Conservation (phyloP, 2,888 invertebrate genomes). For the Onchidella celtica region DNA sequence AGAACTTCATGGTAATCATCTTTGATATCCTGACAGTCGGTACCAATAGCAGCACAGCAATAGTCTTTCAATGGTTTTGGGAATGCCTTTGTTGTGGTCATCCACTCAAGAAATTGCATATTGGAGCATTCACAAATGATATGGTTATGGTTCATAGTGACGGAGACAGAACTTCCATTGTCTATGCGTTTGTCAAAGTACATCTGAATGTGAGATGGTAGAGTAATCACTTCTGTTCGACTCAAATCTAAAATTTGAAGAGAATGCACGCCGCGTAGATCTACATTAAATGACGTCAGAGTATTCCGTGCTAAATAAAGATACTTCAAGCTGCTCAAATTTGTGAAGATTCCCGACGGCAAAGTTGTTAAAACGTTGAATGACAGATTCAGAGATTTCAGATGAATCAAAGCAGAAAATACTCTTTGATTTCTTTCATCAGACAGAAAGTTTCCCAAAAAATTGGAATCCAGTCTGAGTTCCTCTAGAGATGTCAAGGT, state of each 20-base stretch:
- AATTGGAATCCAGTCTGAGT: slow-evolving; percentile 29
- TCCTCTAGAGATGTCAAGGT: slow-evolving; percentile 1
- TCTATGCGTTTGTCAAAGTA: slow-evolving; percentile 25
- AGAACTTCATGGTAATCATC: background rate
- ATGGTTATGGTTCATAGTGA: slow-evolving; percentile 33
- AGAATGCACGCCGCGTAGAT: slow-evolving; percentile 13
- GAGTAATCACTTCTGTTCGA: background rate
- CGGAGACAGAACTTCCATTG: background rate
- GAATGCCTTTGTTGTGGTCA: slow-evolving; percentile 30
- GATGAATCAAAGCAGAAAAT: background rate
- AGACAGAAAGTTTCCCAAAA: background rate
- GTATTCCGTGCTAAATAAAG: background rate
- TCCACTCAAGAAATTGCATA: slow-evolving; percentile 42
- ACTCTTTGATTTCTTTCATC: background rate
- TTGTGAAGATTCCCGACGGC: background rate
- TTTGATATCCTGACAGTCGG: background rate
- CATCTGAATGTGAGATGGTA: slow-evolving; percentile 14
- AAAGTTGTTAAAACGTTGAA: background rate
- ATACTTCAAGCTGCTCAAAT: background rate
- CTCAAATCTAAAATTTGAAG: slow-evolving; percentile 17
- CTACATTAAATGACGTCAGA: background rate
- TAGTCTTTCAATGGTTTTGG: background rate
- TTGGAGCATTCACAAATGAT: slow-evolving; percentile 42
- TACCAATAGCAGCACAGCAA: background rate
- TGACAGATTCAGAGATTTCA: slow-evolving; percentile 2